phyloP scores from a whole-genome alignment of 2,888 invertebrate genomes.

The Ptychoptera contaminata region DNA sequence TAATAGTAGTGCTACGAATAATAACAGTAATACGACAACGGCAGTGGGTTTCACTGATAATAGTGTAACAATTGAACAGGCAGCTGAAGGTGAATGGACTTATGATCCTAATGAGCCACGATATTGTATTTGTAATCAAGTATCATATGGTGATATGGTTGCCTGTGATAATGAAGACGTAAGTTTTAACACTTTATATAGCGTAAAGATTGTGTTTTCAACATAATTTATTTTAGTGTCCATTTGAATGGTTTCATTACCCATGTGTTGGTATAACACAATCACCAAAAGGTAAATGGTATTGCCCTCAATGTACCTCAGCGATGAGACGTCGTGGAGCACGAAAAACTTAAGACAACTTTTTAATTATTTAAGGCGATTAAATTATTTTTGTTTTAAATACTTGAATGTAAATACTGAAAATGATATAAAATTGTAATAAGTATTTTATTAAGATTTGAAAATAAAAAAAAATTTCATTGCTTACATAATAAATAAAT shows the following conservation, averaged over 20 bases:
- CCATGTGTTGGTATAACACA: slow-evolving; percentile 92
- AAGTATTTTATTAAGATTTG: too few species aligned
- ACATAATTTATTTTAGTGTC: slow-evolving; percentile 52
- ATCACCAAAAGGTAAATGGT: slow-evolving; percentile 98
- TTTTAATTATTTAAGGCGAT: too few species aligned
- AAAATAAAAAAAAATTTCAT: too few species aligned
- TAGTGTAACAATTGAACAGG: slow-evolving; percentile 26
- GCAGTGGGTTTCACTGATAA: slow-evolving; percentile 19
- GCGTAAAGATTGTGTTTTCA: slow-evolving; percentile 1
- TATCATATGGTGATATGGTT: slow-evolving; percentile 97
- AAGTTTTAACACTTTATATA: slow-evolving; percentile 27
- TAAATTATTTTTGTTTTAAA: too few species aligned
- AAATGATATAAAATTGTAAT: too few species aligned
- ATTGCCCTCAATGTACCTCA: slow-evolving; percentile 86
- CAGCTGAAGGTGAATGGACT: slow-evolving; percentile 66
- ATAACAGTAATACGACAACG: slow-evolving; percentile 3
- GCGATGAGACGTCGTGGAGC: slow-evolving; percentile 73
- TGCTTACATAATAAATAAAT: too few species aligned
- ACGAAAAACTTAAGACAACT: slow-evolving; percentile 50
- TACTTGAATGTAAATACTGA: too few species aligned
- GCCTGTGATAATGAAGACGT: slow-evolving; percentile 97
- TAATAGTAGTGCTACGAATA: too few species aligned
- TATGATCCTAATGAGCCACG: slow-evolving; percentile 93
- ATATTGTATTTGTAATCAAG: slow-evolving; percentile 94
- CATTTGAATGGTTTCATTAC: slow-evolving; percentile 99